Evolutionary conservation across 2,888 invertebrate genomes (phyloP).

Genomic region (Lasioglossum pauxillum): DNA sequence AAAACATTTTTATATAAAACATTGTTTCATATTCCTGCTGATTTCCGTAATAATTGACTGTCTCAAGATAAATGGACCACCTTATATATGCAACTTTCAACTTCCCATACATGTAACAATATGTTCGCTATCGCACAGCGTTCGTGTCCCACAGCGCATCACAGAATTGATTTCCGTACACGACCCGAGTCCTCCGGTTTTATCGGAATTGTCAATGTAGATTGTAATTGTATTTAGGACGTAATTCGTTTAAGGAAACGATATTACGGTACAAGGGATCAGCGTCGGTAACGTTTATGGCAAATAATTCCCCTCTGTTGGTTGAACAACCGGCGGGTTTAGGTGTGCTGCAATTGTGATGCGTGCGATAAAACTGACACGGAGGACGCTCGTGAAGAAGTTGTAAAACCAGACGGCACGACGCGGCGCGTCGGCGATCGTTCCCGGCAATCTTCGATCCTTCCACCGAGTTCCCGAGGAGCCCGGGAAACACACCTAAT

Average conservation of each 20-base stretch:
- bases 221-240: constrained; percentile 6
- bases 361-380: constrained; percentile 24
- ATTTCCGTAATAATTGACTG: too few relatives aligned
- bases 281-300: constrained; percentile 26
- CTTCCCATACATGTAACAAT: background rate
- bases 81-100: background rate
- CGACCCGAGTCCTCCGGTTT: background rate
- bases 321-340: constrained; percentile 5
- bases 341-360: background rate
- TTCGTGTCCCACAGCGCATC: background rate
- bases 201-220: background rate
- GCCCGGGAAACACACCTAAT: background rate
- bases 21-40: too few relatives aligned
- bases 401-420: constrained; percentile 32
- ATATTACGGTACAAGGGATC: background rate
- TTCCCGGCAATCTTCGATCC: constrained; percentile 26
- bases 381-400: constrained; percentile 20
- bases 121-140: too few relatives aligned
- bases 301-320: constrained; percentile 32
- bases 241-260: constrained; percentile 35
- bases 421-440: constrained; percentile 10
- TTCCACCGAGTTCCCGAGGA: constrained; percentile 1
- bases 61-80: too few relatives aligned
- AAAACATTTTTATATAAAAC: too few relatives aligned
- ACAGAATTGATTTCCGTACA: background rate